Evolutionary conservation across 2,888 invertebrate genomes (phyloP), one percentile per base, ranked within the genome.

Genomic region (Ischnura elegans): DNA sequence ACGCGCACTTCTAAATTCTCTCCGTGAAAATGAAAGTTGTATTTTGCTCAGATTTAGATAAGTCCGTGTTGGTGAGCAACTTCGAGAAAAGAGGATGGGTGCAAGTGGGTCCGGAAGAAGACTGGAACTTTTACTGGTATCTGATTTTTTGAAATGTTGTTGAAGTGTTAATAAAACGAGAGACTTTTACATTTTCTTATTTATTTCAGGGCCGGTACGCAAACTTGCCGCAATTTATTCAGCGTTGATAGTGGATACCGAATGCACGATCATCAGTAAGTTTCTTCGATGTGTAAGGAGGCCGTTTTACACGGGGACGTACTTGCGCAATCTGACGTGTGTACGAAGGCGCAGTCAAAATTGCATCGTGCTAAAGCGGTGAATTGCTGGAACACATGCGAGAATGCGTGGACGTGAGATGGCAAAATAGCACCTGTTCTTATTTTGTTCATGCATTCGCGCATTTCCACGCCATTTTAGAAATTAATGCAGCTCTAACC

Each of bases 51-150:
- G 98, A 99, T 96, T 97, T 99, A 95, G 99, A 99, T 95, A 99
- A 99, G 96, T 99, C 99, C 43, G 99, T 99, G 19, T 97, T 99
- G 94, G 97, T 98, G 93, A 98, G 98, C 95, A 99, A 99, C 96
- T 99, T 99, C 95, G 98, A 99, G 95, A 98, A 98, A 95, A 97
- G 99, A 93, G 98, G 98, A 21, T 99, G 99, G 99, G 96, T 97
- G 16, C 98, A 98, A 96, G 99, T 98, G 0, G 97, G 97, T 0
- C 97, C 98, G 0, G 98, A 99, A 95, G 99, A 99, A 95, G 98
- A 99, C 95, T 99, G 99, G 99, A 99, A 99, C 96, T 98, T 99
- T 95, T 99, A 99, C 96, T 99, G 99, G 97, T 97, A 95, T 51
- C 95, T 94, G 93, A n/a, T 93, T 42, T n/a, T 45, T 51, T 29